Conservation (phyloP, 2,888 invertebrate species). For the Eustalomyia histrio region DNA sequence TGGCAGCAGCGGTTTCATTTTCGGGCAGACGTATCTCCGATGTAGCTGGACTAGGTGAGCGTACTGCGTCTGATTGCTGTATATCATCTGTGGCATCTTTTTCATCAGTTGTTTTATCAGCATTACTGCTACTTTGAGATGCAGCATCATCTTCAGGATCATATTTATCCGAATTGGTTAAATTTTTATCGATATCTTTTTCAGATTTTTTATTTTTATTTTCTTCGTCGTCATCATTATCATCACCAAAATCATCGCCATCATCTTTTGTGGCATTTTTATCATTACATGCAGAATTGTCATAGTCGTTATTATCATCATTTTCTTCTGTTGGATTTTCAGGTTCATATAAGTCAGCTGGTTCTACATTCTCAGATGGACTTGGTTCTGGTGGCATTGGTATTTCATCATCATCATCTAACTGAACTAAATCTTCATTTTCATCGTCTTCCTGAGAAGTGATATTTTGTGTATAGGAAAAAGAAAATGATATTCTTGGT, state of each 20-base stretch:
- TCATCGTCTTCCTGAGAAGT: slow-evolving; percentile 80
- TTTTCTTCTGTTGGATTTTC: slow-evolving; percentile 77
- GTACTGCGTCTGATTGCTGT: slow-evolving; percentile 33
- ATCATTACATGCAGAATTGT: slow-evolving; percentile 50
- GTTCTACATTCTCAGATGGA: slow-evolving; percentile 56
- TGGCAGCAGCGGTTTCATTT: slow-evolving; percentile 66
- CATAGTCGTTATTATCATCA: slow-evolving; percentile 65
- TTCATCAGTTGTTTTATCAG: neutral
- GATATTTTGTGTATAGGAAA: slow-evolving; percentile 80
- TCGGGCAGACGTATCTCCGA: slow-evolving; percentile 67
- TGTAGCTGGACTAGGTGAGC: slow-evolving; percentile 64
- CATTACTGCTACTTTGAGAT: slow-evolving; percentile 31
- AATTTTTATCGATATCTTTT: slow-evolving; percentile 36
- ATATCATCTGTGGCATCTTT: slow-evolving; percentile 50
- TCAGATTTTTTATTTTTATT: slow-evolving; percentile 36
- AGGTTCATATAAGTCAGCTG: slow-evolving; percentile 76
- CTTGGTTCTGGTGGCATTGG: slow-evolving; percentile 76
- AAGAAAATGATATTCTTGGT: slow-evolving; percentile 81
- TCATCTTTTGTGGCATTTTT: slow-evolving; percentile 37
- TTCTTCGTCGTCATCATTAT: slow-evolving; percentile 34
- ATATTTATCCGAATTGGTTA: slow-evolving; percentile 47
- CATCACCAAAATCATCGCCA: slow-evolving; percentile 51
- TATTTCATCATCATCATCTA: slow-evolving; percentile 78
- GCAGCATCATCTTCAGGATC: slow-evolving; percentile 56
- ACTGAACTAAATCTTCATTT: slow-evolving; percentile 80